A percentile compares a stretch with the other conserved stretches of the same genome.
Evolutionary conservation across 2,888 invertebrate species (phyloP).

Genomic region (Tinea trinotella): DNA sequence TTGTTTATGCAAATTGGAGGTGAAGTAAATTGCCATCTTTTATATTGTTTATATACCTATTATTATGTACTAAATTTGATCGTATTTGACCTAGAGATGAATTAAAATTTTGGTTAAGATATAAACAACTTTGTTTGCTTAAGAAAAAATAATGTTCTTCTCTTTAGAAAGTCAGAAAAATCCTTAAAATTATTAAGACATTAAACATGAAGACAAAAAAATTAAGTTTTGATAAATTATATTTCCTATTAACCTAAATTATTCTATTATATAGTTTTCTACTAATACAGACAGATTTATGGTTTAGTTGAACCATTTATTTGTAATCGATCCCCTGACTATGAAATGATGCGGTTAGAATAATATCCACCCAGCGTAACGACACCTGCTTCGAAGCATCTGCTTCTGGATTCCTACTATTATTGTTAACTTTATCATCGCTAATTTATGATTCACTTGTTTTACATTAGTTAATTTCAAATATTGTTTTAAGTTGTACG

Average conservation of each 20-base stretch:
- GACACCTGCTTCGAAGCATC: constrained; percentile 52
- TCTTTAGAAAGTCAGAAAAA: no score
- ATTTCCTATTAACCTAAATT: no score
- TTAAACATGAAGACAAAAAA: no score
- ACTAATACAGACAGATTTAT: constrained; percentile 11
- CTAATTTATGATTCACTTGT: not conserved
- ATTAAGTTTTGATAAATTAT: no score
- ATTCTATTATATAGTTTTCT: not conserved
- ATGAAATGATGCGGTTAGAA: constrained; percentile 17
- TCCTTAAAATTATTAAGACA: no score
- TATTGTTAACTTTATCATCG: not conserved
- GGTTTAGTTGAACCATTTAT: not conserved
- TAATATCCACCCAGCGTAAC: constrained; percentile 35
- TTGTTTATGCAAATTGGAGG: constrained; percentile 19
- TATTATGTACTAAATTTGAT: no score
- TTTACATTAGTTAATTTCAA: not conserved
- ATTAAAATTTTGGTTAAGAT: no score
- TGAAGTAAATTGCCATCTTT: constrained; percentile 6
- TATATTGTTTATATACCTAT: no score
- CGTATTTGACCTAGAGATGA: no score
- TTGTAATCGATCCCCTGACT: constrained; percentile 14
- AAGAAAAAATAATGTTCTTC: no score
- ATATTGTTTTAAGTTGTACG: no score
- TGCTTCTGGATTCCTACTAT: constrained; percentile 31
- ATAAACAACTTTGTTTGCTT: no score